phyloP scores from a whole-genome alignment of 2,797 vertebrate genomes.

The Liasis olivaceus region DNA sequence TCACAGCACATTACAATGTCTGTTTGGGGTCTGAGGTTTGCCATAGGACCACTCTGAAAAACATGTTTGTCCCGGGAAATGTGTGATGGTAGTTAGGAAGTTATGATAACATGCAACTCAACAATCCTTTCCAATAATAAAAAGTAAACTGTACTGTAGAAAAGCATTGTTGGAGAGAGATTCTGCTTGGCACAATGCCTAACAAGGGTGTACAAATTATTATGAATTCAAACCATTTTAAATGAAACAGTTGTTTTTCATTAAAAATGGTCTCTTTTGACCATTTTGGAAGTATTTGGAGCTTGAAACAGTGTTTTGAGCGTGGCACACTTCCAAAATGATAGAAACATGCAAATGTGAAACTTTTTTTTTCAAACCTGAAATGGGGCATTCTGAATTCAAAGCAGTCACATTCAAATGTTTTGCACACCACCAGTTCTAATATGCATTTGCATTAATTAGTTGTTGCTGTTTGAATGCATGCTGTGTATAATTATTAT shows the following conservation, averaged over 20 bases:
- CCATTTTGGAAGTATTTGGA: not conserved
- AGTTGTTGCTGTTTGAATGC: not conserved
- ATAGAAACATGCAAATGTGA: not conserved
- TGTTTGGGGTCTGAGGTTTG: not conserved
- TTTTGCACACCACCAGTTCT: not conserved
- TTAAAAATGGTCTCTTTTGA: not conserved
- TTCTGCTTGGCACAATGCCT: not conserved
- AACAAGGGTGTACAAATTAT: not conserved
- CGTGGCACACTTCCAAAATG: not conserved
- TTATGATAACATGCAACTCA: too few relatives aligned
- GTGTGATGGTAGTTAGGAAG: too few relatives aligned
- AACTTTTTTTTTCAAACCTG: not conserved
- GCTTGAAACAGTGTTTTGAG: not conserved
- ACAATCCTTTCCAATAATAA: not conserved
- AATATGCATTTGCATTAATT: not conserved
- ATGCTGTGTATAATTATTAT: not conserved
- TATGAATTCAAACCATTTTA: not conserved
- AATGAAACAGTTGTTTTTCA: not conserved
- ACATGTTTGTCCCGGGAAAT: not conserved
- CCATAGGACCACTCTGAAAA: not conserved
- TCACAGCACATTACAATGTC: not conserved
- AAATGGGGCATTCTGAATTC: not conserved
- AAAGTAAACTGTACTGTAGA: not conserved
- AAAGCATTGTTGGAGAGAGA: not conserved
- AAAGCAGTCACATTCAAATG: not conserved